Conservation (phyloP, 2,113 vertebrate genomes). For the Noctilio leporinus region DNA sequence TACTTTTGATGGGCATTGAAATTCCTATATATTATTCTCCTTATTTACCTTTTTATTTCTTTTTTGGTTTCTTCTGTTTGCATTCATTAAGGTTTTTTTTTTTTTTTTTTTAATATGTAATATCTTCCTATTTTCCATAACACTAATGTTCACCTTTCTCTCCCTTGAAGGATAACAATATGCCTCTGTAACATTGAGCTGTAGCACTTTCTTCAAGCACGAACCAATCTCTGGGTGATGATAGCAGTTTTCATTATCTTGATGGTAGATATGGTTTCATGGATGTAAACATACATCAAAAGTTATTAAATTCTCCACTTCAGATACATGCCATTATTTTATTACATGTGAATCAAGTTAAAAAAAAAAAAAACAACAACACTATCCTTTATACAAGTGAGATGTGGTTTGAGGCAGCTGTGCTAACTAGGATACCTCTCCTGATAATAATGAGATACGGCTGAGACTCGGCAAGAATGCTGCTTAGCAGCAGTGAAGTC, state of each 20-base stretch:
- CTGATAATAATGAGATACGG: neutral
- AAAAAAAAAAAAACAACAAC: too few species aligned
- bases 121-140: neutral
- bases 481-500: neutral
- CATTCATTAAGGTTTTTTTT: neutral
- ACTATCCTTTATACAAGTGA: neutral
- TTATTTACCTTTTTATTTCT: neutral
- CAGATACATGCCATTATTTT: neutral
- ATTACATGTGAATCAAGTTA: neutral
- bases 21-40: neutral
- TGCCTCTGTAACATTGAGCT: neutral
- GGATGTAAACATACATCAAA: neutral
- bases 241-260: neutral
- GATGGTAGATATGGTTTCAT: neutral
- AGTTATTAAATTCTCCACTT: neutral
- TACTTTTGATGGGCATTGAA: neutral
- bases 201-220: neutral
- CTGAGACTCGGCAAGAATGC: neutral
- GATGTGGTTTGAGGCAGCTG: neutral
- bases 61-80: neutral
- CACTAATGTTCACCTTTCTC: neutral
- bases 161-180: neutral
- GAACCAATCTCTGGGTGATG: neutral
- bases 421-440: neutral
- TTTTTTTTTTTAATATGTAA: neutral